Percentiles rank a stretch among this genome's conserved stretches.
phyloP scores from a whole-genome alignment of 1,140 invertebrate species.

The Aphelenchoides fujianensis region DNA sequence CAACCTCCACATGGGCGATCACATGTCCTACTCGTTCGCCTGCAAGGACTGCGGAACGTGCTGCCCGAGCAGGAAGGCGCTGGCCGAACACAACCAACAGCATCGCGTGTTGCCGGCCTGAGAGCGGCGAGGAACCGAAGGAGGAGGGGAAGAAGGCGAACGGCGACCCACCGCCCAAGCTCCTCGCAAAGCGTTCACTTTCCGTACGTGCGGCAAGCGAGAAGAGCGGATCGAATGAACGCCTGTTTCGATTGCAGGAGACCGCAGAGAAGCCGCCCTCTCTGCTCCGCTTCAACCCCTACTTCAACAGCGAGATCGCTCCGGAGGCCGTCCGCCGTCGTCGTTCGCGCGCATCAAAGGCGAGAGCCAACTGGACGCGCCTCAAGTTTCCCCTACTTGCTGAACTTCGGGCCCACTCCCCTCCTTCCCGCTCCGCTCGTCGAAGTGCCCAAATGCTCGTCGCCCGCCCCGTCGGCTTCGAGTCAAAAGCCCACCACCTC shows the following conservation, averaged over 20 bases:
- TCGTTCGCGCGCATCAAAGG: neutral
- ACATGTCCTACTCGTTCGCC: constrained; percentile 48
- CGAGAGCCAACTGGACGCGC: neutral
- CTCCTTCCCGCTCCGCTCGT: no score
- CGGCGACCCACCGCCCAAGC: no score
- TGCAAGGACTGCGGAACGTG: constrained; percentile 55
- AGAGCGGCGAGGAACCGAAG: no score
- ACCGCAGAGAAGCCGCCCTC: neutral
- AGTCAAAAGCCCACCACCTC: no score
- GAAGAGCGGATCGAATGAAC: no score
- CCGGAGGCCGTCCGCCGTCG: neutral
- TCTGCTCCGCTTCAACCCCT: neutral
- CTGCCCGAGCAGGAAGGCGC: constrained; percentile 45
- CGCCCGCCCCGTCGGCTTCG: no score
- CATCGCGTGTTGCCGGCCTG: no score
- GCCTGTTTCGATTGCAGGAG: constrained; percentile 4
- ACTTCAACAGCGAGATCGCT: constrained; percentile 1
- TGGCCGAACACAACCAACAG: constrained; percentile 49
- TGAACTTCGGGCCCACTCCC: no score
- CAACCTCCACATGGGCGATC: constrained; percentile 50
- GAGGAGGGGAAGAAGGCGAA: no score
- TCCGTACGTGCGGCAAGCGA: no score
- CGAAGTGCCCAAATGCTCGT: no score
- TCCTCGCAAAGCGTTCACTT: no score
- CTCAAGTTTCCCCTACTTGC: neutral